Conservation (phyloP, 1,140 invertebrate species). For the Trichomalopsis sarcophagae region DNA sequence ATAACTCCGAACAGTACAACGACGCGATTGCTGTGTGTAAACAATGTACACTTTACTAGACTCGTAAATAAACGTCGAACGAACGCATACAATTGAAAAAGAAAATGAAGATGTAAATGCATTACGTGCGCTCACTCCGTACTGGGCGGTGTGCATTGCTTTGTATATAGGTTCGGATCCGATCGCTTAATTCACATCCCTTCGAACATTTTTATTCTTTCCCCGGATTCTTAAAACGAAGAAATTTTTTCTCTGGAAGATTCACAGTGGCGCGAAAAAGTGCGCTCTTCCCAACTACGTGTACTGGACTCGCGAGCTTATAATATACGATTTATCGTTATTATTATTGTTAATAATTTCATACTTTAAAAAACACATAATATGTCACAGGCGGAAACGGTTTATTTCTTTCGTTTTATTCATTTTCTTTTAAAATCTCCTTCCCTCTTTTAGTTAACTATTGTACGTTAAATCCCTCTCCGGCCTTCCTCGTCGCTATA, state of each 20-base stretch:
- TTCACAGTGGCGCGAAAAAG: not conserved
- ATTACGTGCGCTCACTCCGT: slow-evolving; percentile 2
- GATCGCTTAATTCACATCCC: not conserved
- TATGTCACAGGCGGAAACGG: not conserved
- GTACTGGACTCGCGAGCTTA: not conserved
- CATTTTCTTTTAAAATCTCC: not conserved
- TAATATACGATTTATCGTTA: not conserved
- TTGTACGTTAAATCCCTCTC: not conserved
- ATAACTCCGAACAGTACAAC: too few relatives aligned
- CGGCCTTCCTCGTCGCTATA: not conserved
- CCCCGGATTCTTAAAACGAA: not conserved
- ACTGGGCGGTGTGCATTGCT: slow-evolving; percentile 44
- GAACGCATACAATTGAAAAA: not conserved
- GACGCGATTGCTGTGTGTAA: not conserved
- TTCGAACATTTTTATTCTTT: not conserved
- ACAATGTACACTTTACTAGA: not conserved
- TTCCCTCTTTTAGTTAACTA: not conserved
- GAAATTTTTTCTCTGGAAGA: not conserved
- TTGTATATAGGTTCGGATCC: slow-evolving; percentile 20
- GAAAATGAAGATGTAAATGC: not conserved
- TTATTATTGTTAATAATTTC: not conserved
- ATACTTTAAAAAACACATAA: slow-evolving; percentile 28
- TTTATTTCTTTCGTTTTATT: not conserved
- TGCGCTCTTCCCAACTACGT: not conserved
- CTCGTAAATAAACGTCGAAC: not conserved